Conservation (phyloP, 1,140 invertebrate species). For the Orchesella cincta region DNA sequence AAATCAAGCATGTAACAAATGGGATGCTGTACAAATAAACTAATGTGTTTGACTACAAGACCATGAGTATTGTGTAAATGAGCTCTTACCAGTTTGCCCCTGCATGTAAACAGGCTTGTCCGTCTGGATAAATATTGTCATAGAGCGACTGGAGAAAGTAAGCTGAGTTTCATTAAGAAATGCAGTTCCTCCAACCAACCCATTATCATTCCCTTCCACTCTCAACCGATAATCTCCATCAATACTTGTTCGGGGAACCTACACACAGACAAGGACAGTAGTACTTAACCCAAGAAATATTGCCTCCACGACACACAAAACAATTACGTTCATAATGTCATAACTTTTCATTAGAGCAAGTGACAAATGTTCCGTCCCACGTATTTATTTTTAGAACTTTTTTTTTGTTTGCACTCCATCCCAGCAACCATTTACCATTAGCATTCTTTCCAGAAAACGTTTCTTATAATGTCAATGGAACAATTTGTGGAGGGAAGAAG, state of each 20-base stretch:
- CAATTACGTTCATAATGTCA: slow-evolving; percentile 33
- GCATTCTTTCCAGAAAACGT: too few relatives aligned
- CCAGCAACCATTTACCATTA: too few relatives aligned
- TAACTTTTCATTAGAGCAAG: slow-evolving; percentile 29
- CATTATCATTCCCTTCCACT: slow-evolving; percentile 84
- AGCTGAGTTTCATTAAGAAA: slow-evolving; percentile 62
- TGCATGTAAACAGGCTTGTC: slow-evolving; percentile 96
- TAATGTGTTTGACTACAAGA: too few relatives aligned
- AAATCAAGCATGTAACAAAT: too few relatives aligned
- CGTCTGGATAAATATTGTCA: slow-evolving; percentile 93
- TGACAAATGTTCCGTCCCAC: neutral
- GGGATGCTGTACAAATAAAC: too few relatives aligned
- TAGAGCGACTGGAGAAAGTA: slow-evolving; percentile 60
- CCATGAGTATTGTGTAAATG: too few relatives aligned
- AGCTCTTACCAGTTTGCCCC: slow-evolving; percentile 77
- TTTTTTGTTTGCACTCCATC: neutral
- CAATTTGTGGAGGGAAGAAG: too few relatives aligned
- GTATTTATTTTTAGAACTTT: neutral
- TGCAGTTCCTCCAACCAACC: slow-evolving; percentile 77
- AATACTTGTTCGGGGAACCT: slow-evolving; percentile 80
- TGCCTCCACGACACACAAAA: slow-evolving; percentile 9
- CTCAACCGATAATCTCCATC: slow-evolving; percentile 79
- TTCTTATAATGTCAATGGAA: too few relatives aligned
- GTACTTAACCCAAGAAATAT: slow-evolving; percentile 20
- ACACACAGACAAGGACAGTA: slow-evolving; percentile 42